Conservation (phyloP, 2,888 invertebrate species). For the Trissonchulus latispiculum region DNA sequence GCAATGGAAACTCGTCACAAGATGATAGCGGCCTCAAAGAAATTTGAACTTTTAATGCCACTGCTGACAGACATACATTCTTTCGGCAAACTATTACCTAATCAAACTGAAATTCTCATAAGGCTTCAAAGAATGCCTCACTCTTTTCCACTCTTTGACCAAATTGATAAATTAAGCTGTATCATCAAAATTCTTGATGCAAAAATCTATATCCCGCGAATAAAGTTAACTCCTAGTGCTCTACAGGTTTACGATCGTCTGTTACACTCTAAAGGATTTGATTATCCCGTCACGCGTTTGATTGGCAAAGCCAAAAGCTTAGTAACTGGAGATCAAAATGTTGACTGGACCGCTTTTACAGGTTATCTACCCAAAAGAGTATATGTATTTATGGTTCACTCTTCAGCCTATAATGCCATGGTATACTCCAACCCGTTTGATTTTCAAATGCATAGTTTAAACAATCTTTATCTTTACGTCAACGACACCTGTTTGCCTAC, state of each 20-base stretch:
- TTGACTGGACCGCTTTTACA: not conserved
- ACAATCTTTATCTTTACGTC: not conserved
- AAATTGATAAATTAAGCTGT: not conserved
- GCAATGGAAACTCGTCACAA: not conserved
- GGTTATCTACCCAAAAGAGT: not conserved
- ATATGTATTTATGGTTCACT: not conserved
- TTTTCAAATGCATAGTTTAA: not conserved
- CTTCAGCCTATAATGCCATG: not conserved
- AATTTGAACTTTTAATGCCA: not conserved
- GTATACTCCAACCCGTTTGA: not conserved
- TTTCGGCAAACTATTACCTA: not conserved
- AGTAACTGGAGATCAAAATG: slow-evolving; percentile 3
- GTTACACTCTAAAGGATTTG: not conserved
- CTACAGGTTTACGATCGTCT: not conserved
- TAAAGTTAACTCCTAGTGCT: not conserved
- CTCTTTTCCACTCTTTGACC: not conserved
- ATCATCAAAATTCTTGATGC: not conserved
- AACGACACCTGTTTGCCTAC: not conserved
- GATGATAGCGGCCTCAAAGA: not conserved
- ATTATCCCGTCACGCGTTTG: not conserved
- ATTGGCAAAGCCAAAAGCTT: not conserved
- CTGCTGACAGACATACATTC: not conserved
- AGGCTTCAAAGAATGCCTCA: not conserved
- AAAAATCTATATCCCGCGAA: not conserved
- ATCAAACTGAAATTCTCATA: not conserved